Evolutionary conservation across 2,113 vertebrate genomes (phyloP), one percentile per base, ranked within the genome.

Genomic region (Gorsachius goisagi): DNA sequence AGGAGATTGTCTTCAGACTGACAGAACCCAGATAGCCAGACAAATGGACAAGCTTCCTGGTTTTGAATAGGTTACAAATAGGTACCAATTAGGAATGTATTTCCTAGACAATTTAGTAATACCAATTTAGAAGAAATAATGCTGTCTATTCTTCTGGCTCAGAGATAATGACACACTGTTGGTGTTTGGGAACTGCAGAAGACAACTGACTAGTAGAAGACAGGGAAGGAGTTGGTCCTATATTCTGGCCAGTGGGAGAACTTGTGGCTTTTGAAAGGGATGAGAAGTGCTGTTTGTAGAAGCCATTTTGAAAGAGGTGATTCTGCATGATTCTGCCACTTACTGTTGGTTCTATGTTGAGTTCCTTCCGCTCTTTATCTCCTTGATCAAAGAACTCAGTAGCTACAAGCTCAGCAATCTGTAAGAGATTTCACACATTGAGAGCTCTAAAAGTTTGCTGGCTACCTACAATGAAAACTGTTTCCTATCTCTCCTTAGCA

Each of bases 301-400:
- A 83, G 41, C 12, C 15, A 11, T 72, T 77, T 91, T 75, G 32
- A 72, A 89, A 41, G 37, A 73, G 17, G 26, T 14, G 71, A 45
- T 75, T 75, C 49, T 78, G 32, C 11, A 55, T 32, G 15, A 53
- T 59, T 39, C 47, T 56, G 60, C 16, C 88, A 98, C 99, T 99
- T 97, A 99, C 99, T 9, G 98, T 99, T 45, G 99, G 99, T 90
- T 99, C 99, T 72, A 99, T 99, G 97, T 99, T 99, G 67, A 99
- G 98, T 93, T 99, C 99, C 77, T 92, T 97, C 79, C 99, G 98
- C 96, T 99, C 99, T 93, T 99, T 99, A 96, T 99, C 99, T 56
- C 99, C 99, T 97, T 99, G 99, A 84, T 99, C 99, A 67, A 99
- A 99, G 97, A 99, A 99, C 97, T 99, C 99, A 1, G 99, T 97